Evolutionary conservation across 1,140 invertebrate genomes (phyloP).

Genomic region (Drosophila mauritiana): DNA sequence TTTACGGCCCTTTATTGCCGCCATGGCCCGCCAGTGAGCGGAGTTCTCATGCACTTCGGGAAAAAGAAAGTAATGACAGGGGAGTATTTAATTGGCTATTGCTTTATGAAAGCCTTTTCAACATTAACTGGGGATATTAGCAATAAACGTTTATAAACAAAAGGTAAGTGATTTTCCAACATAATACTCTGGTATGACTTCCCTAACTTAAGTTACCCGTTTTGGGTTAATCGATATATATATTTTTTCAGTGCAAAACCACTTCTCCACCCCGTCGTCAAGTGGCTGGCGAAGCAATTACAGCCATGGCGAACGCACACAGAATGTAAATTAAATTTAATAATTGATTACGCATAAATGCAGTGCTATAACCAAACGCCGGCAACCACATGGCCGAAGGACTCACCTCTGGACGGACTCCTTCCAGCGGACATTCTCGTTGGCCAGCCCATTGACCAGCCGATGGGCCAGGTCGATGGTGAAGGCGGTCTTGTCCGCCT

Average conservation of each 20-base stretch:
- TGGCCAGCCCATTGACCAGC: conserved; percentile 96
- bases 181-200: too few species aligned
- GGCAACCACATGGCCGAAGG: neutral
- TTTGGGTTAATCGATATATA: neutral
- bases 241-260: conserved; percentile 3
- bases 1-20: conserved; percentile 79
- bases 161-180: neutral
- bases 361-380: conserved; percentile 1
- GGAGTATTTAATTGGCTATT: too few species aligned
- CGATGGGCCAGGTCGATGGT: conserved; percentile 97
- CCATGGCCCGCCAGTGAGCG: conserved; percentile 65
- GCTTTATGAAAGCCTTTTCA: too few species aligned
- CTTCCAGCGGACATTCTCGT: conserved; percentile 93
- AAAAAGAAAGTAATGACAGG: neutral
- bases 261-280: neutral
- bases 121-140: too few species aligned
- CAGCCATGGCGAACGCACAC: conserved; percentile 70
- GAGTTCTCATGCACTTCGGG: conserved; percentile 17
- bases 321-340: conserved; percentile 83
- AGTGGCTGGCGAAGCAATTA: conserved; percentile 66
- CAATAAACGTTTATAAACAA: neutral
- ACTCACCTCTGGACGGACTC: conserved; percentile 82
- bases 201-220: too few species aligned
- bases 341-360: conserved; percentile 80
- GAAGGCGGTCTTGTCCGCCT: conserved; percentile 92